Conservation (phyloP, 2,888 invertebrate species). For the Amiota mariae region DNA sequence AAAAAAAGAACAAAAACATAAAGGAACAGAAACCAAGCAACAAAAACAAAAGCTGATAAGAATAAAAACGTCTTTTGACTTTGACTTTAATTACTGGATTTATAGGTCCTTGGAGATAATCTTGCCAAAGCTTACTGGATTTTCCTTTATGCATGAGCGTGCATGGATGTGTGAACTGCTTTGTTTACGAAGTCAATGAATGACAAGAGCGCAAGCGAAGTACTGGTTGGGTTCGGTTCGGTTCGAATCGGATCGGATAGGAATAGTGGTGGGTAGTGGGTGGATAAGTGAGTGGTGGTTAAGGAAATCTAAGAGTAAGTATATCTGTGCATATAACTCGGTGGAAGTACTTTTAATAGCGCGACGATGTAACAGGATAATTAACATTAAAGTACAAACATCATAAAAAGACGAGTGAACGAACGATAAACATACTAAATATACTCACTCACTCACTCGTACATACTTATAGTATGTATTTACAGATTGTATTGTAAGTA, state of each 20-base stretch:
- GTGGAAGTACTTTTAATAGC: constrained; percentile 47
- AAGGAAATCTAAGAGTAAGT: not conserved
- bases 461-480: constrained; percentile 27
- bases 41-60: constrained; percentile 54
- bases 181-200: constrained; percentile 58
- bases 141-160: constrained; percentile 15
- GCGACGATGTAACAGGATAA: constrained; percentile 68
- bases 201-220: constrained; percentile 11
- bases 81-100: constrained; percentile 74
- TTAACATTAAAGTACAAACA: constrained; percentile 70
- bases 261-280: constrained; percentile 28
- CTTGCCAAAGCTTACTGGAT: constrained; percentile 46
- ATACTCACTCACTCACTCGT: no score
- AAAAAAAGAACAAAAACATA: constrained; percentile 14
- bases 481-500: not conserved
- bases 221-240: constrained; percentile 2
- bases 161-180: constrained; percentile 43
- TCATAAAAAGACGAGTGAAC: constrained; percentile 62
- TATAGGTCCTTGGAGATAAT: constrained; percentile 74
- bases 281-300: constrained; percentile 6
- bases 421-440: constrained; percentile 53
- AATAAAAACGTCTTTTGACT: constrained; percentile 69
- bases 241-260: not conserved
- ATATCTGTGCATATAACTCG: constrained; percentile 30
- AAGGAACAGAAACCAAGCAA: constrained; percentile 16